Evolutionary conservation across 2,888 invertebrate genomes (phyloP).

Genomic region (Tipula lateralis): DNA sequence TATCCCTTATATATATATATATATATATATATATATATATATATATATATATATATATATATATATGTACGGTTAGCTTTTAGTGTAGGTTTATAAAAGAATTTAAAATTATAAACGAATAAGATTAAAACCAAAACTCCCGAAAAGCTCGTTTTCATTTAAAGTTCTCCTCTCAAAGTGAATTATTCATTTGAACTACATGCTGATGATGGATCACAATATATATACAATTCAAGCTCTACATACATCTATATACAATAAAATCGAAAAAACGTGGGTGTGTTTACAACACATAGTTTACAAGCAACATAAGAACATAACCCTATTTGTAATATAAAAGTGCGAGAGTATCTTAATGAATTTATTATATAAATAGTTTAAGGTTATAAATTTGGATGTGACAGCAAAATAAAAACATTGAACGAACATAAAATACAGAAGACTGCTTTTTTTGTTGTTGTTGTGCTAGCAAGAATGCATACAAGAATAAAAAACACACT

Average conservation of each 20-base stretch:
- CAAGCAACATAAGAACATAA: slow-evolving; percentile 19
- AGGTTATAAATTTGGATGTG: background rate
- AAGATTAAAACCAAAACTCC: background rate
- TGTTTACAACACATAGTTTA: background rate
- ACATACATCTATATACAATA: background rate
- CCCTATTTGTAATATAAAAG: background rate
- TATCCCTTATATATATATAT: too few species aligned
- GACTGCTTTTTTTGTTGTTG: background rate
- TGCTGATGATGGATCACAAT: background rate
- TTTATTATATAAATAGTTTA: background rate
- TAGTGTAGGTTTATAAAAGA: background rate
- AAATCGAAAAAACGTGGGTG: background rate
- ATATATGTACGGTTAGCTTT: too few species aligned
- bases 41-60: too few species aligned
- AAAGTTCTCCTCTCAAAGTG: background rate
- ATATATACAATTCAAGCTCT: background rate
- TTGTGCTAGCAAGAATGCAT: background rate
- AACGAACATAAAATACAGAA: background rate
- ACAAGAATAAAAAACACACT: background rate
- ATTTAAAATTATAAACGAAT: background rate
- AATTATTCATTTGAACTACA: background rate
- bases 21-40: too few species aligned
- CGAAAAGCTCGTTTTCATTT: background rate
- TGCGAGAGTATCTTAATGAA: background rate
- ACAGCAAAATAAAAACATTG: slow-evolving; percentile 19